Conservation (phyloP, 2,797 vertebrate genomes). For the Furcifer pardalis region DNA sequence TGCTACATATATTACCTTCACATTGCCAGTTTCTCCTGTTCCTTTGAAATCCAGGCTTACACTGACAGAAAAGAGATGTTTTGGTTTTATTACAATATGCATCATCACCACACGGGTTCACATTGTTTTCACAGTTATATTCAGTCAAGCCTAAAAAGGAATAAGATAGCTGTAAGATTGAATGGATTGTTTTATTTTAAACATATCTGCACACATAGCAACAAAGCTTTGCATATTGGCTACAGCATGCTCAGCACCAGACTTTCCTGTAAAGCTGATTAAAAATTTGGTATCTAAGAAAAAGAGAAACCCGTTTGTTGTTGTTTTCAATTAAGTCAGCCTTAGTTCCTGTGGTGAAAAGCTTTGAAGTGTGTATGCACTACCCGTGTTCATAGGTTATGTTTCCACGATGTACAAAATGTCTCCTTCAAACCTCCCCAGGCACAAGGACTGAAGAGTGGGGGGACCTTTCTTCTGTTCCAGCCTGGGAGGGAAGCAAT, state of each 20-base stretch:
- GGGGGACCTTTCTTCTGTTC: no score
- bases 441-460: no score
- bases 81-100: conserved; percentile 94
- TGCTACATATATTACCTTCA: conserved; percentile 85
- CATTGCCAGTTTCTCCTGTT: conserved; percentile 88
- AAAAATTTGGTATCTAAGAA: background rate
- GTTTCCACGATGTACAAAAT: background rate
- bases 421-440: no score
- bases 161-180: conserved; percentile 12
- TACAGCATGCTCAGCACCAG: background rate
- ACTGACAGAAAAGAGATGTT: conserved; percentile 88
- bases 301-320: no score
- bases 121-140: conserved; percentile 91
- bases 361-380: background rate
- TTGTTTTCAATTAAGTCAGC: background rate
- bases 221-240: background rate
- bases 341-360: background rate
- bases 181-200: background rate
- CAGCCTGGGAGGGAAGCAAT: no score
- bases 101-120: conserved; percentile 95
- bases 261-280: background rate
- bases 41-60: conserved; percentile 94
- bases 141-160: conserved; percentile 76
- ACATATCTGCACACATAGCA: background rate
- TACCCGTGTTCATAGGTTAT: background rate